Evolutionary conservation across 1,140 invertebrate genomes (phyloP), one percentile per base, ranked within the genome.

Genomic region (Philotrypesis tridentata): DNA sequence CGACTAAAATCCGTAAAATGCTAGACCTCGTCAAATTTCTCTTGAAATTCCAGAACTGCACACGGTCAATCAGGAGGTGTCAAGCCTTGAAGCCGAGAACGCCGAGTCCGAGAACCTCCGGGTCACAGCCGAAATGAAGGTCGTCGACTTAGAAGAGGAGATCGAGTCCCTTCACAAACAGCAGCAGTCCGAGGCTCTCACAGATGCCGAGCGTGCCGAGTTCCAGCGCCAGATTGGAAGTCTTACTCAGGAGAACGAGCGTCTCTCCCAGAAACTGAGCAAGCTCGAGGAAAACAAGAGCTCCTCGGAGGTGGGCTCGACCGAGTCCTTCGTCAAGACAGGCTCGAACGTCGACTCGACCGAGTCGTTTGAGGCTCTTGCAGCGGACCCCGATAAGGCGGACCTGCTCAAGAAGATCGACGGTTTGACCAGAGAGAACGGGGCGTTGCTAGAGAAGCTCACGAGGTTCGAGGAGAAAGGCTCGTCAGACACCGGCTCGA

Each of bases 381-480:
- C 80, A 8, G 81, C 81, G 6, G 88, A 90, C 9, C 72, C 82
- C 4, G 87, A 90, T 48, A 88, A 85, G 67, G 86, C 68, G 27
- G 95, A 96, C 87, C 92, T 95, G 8, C 92, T 95, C 86, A 94
- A 94, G 79, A 95, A 95, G 87, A 93, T 96, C 89, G 94, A 94
- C 85, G 91, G 92, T 75, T 88, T 95, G 27, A 93, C 92, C 8
- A 86, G 92, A 21, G 95, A 95, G 87, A 95, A 95, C 87, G 90
- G 85, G 8, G 88, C 90, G 70, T 88, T 95, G 21, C 86, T 90
- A 72, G 85, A 89, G 80, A 93, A 93, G 83, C 88, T 95, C 29
- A 92, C 92, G 33, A 87, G 92, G 81, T 89, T 93, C 60, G 93
- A 92, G 82, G 93, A 94, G 82, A 94, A 95, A 78, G 94, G 94